phyloP scores from a whole-genome alignment of 2,888 invertebrate genomes.

The Drosophila ezoana region DNA sequence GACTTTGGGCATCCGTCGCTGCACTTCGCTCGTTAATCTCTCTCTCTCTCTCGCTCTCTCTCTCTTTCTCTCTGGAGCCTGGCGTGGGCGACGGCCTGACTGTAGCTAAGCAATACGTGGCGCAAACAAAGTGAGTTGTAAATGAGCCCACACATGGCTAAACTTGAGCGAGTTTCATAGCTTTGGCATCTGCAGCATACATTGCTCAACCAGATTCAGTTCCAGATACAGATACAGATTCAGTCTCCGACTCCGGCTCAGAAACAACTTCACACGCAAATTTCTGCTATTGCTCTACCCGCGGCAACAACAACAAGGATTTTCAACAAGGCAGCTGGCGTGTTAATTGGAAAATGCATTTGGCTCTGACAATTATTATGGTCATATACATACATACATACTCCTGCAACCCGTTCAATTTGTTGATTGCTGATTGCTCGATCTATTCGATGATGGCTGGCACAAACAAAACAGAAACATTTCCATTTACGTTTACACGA shows the following conservation, averaged over 20 bases:
- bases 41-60: neutral
- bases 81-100: constrained; percentile 56
- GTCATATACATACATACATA: constrained; percentile 46
- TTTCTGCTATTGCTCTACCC: constrained; percentile 8
- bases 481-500: constrained; percentile 16
- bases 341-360: constrained; percentile 76
- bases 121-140: constrained; percentile 72
- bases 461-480: constrained; percentile 35
- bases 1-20: constrained; percentile 29
- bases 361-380: constrained; percentile 68
- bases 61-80: constrained; percentile 8
- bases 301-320: constrained; percentile 39
- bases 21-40: constrained; percentile 36
- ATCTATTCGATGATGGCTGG: constrained; percentile 27
- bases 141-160: constrained; percentile 72
- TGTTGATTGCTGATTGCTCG: constrained; percentile 57
- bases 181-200: constrained; percentile 25
- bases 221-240: constrained; percentile 18
- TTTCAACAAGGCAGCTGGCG: constrained; percentile 36
- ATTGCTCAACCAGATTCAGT: constrained; percentile 44
- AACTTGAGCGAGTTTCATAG: constrained; percentile 53
- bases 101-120: constrained; percentile 9
- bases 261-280: constrained; percentile 47
- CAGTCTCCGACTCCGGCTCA: constrained; percentile 7
- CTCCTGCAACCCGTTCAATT: constrained; percentile 36